Evolutionary conservation across 2,113 vertebrate species (phyloP).

Genomic region (Rhea pennata): DNA sequence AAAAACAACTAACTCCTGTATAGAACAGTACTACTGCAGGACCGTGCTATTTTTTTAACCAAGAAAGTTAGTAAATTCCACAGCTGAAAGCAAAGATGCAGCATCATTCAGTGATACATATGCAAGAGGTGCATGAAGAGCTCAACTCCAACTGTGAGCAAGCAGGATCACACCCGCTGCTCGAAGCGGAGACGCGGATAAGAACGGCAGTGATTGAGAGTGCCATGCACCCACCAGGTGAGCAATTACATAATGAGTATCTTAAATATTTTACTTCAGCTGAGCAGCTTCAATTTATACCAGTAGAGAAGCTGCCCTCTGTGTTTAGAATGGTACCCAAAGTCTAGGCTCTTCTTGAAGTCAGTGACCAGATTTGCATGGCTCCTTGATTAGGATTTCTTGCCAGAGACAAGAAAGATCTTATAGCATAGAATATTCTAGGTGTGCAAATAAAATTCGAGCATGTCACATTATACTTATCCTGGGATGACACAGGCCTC

Average conservation of each 20-base stretch:
- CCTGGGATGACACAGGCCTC: background rate
- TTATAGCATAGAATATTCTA: background rate
- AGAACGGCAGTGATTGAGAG: conserved; percentile 23
- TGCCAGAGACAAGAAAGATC: background rate
- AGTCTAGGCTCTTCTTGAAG: background rate
- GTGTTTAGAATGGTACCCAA: background rate
- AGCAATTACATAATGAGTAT: background rate
- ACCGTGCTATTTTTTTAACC: background rate
- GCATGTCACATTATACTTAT: background rate
- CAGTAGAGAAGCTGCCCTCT: background rate
- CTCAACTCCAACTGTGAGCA: conserved; percentile 1
- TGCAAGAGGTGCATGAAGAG: background rate
- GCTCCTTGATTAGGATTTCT: background rate
- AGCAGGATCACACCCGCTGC: background rate
- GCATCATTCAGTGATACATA: conserved; percentile 8
- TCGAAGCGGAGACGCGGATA: background rate
- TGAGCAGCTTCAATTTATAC: background rate
- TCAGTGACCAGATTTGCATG: background rate
- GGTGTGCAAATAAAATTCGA: background rate
- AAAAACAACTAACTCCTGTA: background rate
- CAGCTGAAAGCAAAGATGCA: background rate
- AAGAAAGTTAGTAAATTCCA: background rate
- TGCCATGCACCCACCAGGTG: conserved; percentile 7
- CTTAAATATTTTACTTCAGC: conserved; percentile 4
- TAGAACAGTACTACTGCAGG: background rate